Evolutionary conservation across 2,888 invertebrate genomes (phyloP), one percentile per base, ranked within the genome.

Genomic region (Aspidapion aeneum): DNA sequence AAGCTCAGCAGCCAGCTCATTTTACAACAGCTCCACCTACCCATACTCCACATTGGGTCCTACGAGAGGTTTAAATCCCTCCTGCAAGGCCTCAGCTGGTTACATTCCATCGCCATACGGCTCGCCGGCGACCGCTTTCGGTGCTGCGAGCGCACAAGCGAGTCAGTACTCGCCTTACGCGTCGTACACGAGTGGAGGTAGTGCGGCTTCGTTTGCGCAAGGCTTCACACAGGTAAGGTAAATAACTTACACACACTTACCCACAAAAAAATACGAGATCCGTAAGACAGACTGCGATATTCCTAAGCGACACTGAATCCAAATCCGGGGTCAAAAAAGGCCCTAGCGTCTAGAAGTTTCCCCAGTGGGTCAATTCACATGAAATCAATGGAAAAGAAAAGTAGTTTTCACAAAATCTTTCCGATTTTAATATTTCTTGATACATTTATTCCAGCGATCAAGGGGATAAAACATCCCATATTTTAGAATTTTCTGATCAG

Each of bases 71-170:
- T 66, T 79, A 61, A 79, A 78, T 68, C 76, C 86, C 48, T 85
- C 86, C 64, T 87, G 86, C 73, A 86, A 86, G 79, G 84, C 84
- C 56, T 81, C 83, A 81, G 71, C 81, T 18, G 75, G 85, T 80
- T 72, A 85, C 82, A 74, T 79, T 55, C 70, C 79, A 2, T 75
- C 80, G 21, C 77, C 79, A 18, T 79, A 79, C 66, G 75, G 74
- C 55, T 77, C 78, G 60, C 77, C 77, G 57, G 76, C 77, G 51
- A 84, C 70, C 51, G 78, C 77, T 57, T 80, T 79, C 68, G 79
- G 76, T 62, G 80, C 83, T 1, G 78, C 84, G 21, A 79, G 84
- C 21, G 80, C 82, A 51, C 81, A 83, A 71, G 71, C 80, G 73
- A 80, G 73, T 74, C 82, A 72, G 73, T 81, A 71, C 75, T 78